Evolutionary conservation across 2,888 invertebrate genomes (phyloP).

Genomic region (Octonoba sinensis): DNA sequence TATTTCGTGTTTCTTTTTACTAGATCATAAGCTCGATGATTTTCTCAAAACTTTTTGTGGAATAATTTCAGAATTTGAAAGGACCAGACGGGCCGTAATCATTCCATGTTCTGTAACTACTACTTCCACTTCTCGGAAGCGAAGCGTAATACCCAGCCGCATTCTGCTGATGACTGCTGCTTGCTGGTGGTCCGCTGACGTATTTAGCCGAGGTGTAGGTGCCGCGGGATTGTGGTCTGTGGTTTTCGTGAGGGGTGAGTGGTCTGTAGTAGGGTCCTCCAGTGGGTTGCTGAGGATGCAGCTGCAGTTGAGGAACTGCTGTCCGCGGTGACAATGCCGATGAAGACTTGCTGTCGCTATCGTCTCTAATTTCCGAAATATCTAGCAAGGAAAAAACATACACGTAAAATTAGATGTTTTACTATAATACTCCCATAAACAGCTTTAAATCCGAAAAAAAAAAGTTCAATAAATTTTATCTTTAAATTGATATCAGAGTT

Average conservation of each 20-base stretch:
- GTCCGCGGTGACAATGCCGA: slow-evolving; percentile 26
- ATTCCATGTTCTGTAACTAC: slow-evolving; percentile 40
- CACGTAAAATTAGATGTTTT: too few relatives aligned
- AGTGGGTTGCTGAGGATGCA: slow-evolving; percentile 15
- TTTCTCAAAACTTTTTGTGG: not conserved
- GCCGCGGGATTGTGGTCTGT: slow-evolving; percentile 33
- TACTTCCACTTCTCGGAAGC: slow-evolving; percentile 24
- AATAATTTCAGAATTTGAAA: slow-evolving; percentile 33
- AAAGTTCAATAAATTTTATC: too few relatives aligned
- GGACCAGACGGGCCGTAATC: slow-evolving; percentile 28
- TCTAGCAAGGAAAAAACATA: slow-evolving; percentile 10
- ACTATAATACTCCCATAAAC: too few relatives aligned
- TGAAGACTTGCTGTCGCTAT: slow-evolving; percentile 46
- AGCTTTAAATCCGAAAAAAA: too few relatives aligned
- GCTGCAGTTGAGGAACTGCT: slow-evolving; percentile 14
- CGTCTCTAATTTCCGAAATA: slow-evolving; percentile 31
- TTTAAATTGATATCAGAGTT: too few relatives aligned
- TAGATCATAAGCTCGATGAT: too few relatives aligned
- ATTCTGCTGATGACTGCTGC: slow-evolving; percentile 18
- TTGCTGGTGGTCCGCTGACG: slow-evolving; percentile 12
- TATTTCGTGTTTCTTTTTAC: too few relatives aligned
- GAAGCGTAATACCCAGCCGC: slow-evolving; percentile 35
- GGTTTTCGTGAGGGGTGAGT: slow-evolving; percentile 40
- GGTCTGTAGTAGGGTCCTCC: slow-evolving; percentile 40
- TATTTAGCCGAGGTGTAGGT: slow-evolving; percentile 41